Evolutionary conservation across 2,797 vertebrate genomes (phyloP), one percentile per base, ranked within the genome.

Genomic region (Ciconia nigra): DNA sequence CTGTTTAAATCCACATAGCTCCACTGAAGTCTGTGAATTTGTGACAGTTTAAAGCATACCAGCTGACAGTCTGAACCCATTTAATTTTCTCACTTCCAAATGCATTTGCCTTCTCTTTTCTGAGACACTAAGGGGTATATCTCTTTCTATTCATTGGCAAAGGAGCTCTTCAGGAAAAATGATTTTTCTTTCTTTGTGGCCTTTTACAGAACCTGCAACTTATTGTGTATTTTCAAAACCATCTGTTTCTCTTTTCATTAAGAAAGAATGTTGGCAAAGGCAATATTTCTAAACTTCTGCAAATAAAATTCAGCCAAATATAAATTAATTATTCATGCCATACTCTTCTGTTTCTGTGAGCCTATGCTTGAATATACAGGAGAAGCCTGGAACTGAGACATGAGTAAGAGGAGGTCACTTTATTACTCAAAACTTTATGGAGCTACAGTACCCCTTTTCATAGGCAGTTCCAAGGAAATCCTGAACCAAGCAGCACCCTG

Each of bases 291-390:
- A 81, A 91, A 87, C 35, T 83, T 77, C 49, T 83, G 63, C 54
- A 93, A 94, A 80, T 71, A 87, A 85, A 78, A 57, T 86, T 85
- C 79, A 83, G 69, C n/a, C 92, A 76, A 93, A 93, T 87, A 65
- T 21, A 81, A 92, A 91, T 85, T 80, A 77, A 88, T 87, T 72
- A 79, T 29, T 73, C n/a, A 74, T 57, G 86, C 42, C 55, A 71
- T 33, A 31, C 3, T 89, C 52, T 83, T 79, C 49, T 47, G 35
- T 74, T 91, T 80, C 65, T 84, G 55, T 59, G 11, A 86, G 29
- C 16, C 33, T 93, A 10, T 52, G 14, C 35, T 81, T 77, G 24
- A 87, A 81, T 33, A 55, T 25, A 49, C 33, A 84, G 62, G 15
- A 88, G 20, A 86, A 85, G 29, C 28, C n/a, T 89, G 29, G 24